Evolutionary conservation across 2,888 invertebrate genomes (phyloP).

Genomic region (Nymphalis polychloros): DNA sequence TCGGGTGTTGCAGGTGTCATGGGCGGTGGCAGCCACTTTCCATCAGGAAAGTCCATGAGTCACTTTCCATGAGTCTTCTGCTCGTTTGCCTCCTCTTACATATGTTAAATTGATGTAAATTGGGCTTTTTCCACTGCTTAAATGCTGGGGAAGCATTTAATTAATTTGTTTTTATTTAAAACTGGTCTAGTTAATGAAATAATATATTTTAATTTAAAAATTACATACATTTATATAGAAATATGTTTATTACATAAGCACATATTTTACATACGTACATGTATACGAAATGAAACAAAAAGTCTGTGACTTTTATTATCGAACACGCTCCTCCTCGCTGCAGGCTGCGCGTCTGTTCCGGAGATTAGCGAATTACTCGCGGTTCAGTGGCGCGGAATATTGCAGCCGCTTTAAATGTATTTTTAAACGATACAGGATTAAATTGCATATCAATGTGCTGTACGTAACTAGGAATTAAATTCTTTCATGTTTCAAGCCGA

Average conservation of each 20-base stretch:
- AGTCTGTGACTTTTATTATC: not conserved
- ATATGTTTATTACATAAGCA: not conserved
- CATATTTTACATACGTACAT: not conserved
- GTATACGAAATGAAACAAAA: not conserved
- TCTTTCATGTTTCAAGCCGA: not conserved
- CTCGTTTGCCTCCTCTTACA: too few species aligned
- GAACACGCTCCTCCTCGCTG: not conserved
- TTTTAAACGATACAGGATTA: not conserved
- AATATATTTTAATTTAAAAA: too few species aligned
- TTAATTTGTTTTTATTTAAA: too few species aligned
- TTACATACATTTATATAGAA: too few species aligned
- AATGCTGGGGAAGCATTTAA: too few species aligned
- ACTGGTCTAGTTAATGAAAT: too few species aligned
- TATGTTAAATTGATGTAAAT: too few species aligned
- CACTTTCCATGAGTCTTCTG: too few species aligned
- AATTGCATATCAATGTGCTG: not conserved
- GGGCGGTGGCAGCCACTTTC: too few species aligned
- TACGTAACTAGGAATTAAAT: not conserved
- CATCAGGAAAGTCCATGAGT: too few species aligned
- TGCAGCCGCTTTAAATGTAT: slow-evolving; percentile 1
- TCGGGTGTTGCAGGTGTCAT: too few species aligned
- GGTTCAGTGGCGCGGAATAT: slow-evolving; percentile 20
- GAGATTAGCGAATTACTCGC: slow-evolving; percentile 18
- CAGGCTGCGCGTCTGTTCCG: not conserved
- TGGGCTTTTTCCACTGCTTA: too few species aligned